phyloP scores from a whole-genome alignment of 2,797 vertebrate species.

The Anisognathus igniventris region DNA sequence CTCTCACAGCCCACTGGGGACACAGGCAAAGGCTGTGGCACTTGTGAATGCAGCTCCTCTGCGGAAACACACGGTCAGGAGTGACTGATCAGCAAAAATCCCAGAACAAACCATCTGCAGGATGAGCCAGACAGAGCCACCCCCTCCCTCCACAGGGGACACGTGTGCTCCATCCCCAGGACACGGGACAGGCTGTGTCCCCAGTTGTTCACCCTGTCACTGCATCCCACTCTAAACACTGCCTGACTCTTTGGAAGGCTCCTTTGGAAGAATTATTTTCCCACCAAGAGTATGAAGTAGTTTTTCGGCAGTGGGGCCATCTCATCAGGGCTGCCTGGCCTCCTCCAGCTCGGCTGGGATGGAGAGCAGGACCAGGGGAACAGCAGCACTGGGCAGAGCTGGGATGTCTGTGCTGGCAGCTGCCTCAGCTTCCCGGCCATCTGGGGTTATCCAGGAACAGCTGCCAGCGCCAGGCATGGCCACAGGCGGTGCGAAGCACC shows the following conservation, averaged over 20 bases:
- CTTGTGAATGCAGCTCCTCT: not conserved
- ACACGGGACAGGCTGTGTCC: not conserved
- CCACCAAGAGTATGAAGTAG: not conserved
- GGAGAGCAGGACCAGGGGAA: not conserved
- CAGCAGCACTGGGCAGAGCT: not conserved
- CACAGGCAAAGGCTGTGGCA: not conserved
- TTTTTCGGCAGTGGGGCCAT: not conserved
- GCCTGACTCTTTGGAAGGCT: not conserved
- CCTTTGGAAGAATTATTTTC: not conserved
- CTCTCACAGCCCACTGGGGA: not conserved
- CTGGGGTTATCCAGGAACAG: conserved; percentile 4
- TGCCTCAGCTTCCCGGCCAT: not conserved
- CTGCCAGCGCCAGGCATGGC: not conserved
- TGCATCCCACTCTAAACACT: not conserved
- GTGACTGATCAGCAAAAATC: not conserved
- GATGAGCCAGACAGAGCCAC: not conserved
- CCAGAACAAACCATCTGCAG: not conserved
- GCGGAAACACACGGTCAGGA: not conserved
- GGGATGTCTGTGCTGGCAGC: not conserved
- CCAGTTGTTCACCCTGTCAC: accelerated
- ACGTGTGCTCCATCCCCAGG: accelerated
- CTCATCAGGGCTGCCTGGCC: not conserved
- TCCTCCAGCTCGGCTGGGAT: not conserved
- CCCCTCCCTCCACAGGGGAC: not conserved
- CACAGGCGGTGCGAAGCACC: not conserved